Conservation (phyloP, 2,797 vertebrate genomes). For the Pteropus rufus region DNA sequence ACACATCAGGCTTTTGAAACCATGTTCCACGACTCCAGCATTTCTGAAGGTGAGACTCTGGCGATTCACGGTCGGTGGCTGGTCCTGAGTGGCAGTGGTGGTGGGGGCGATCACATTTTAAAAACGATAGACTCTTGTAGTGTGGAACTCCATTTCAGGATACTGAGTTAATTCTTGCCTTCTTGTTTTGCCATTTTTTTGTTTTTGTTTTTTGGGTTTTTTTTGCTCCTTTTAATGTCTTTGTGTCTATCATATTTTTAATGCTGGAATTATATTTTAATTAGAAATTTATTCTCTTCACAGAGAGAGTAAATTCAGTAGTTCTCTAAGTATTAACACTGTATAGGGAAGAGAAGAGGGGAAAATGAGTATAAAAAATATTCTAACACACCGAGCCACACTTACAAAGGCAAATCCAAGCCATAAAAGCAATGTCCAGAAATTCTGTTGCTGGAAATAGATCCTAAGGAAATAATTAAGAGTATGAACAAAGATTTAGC, state of each 20-base stretch:
- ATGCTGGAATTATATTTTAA: constrained; percentile 32
- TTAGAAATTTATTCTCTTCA: background rate
- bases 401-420: background rate
- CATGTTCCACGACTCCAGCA: constrained; percentile 99
- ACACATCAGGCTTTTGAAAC: constrained; percentile 99
- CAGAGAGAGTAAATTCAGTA: constrained; percentile 11
- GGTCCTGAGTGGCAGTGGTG: background rate
- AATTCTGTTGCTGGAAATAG: no score
- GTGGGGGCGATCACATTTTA: background rate
- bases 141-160: background rate
- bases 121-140: background rate
- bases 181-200: background rate
- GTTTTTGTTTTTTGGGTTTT: background rate
- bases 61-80: background rate
- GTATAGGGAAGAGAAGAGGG: background rate
- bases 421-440: no score
- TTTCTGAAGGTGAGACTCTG: constrained; percentile 92
- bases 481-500: no score
- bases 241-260: background rate
- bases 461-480: no score
- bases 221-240: background rate
- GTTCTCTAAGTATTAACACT: background rate
- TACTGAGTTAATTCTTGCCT: background rate
- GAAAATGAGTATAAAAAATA: constrained; percentile 1
- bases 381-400: background rate